Percentiles rank a stretch among this genome's conserved stretches.
Conservation (phyloP, 1,140 invertebrate species). For the Drosophila gunungcola region DNA sequence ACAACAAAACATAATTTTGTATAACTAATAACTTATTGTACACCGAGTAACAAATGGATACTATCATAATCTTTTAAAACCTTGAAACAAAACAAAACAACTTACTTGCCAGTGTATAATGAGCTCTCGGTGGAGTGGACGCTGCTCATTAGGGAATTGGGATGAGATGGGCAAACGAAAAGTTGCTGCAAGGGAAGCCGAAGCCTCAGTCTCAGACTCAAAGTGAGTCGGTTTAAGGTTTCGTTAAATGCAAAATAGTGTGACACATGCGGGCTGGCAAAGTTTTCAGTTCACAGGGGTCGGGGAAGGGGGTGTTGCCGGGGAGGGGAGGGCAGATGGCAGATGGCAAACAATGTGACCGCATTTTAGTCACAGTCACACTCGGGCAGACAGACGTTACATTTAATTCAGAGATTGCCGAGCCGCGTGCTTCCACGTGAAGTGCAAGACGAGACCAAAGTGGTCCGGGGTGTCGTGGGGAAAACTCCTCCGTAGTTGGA, state of each 20-base stretch:
- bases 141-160: constrained; percentile 23
- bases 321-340: neutral
- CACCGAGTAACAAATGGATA: too few relatives aligned
- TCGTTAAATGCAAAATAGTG: constrained; percentile 65
- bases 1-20: too few relatives aligned
- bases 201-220: neutral
- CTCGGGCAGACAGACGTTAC: constrained; percentile 55
- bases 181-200: constrained; percentile 12
- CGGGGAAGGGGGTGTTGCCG: constrained; percentile 12
- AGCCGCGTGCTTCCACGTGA: constrained; percentile 47
- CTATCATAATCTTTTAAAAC: too few relatives aligned
- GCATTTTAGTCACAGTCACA: constrained; percentile 82
- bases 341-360: constrained; percentile 77
- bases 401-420: constrained; percentile 53
- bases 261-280: constrained; percentile 69
- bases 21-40: too few relatives aligned
- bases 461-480: constrained; percentile 2
- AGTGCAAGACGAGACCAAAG: constrained; percentile 41
- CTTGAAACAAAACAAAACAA: too few relatives aligned
- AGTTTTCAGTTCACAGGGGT: constrained; percentile 24
- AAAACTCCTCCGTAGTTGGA: constrained; percentile 29
- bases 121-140: neutral
- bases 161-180: constrained; percentile 29
- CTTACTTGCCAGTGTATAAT: neutral
- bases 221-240: constrained; percentile 26